Conservation (phyloP, 2,888 invertebrate genomes). For the Laspeyria flexula region DNA sequence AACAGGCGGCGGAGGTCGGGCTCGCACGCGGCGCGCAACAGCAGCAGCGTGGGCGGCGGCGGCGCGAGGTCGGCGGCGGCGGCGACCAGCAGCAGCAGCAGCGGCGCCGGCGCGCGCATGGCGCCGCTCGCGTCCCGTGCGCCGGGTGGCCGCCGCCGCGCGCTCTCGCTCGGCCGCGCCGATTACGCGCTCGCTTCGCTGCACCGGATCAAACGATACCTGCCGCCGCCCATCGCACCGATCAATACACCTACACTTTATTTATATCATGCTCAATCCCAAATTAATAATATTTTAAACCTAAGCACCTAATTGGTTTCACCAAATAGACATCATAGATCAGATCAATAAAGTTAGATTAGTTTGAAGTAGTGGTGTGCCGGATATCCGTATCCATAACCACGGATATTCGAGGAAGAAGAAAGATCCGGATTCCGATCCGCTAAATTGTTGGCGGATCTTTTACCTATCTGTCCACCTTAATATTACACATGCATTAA, state of each 20-base stretch:
- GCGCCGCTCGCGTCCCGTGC: constrained; percentile 54
- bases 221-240: constrained; percentile 19
- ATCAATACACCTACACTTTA: constrained; percentile 7
- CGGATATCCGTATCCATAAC: no score
- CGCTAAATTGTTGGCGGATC: no score
- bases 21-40: constrained; percentile 63
- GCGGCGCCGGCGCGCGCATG: constrained; percentile 60
- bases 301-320: no score
- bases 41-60: constrained; percentile 53
- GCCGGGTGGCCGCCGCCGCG: constrained; percentile 49
- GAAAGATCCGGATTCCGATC: no score
- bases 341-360: no score
- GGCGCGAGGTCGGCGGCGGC: constrained; percentile 12
- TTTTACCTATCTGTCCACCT: no score
- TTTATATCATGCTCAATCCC: not conserved
- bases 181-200: constrained; percentile 40
- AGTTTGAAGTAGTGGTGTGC: no score
- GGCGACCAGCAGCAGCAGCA: constrained; percentile 17
- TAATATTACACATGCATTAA: no score
- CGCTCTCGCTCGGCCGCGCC: constrained; percentile 46
- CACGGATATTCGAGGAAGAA: no score
- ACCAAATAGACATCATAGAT: no score
- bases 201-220: constrained; percentile 60
- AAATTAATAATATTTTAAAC: no score
- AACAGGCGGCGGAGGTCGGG: constrained; percentile 43